Base-by-base conservation (phyloP, 2,113 vertebrate species). In the Steatornis caripensis region DNA sequence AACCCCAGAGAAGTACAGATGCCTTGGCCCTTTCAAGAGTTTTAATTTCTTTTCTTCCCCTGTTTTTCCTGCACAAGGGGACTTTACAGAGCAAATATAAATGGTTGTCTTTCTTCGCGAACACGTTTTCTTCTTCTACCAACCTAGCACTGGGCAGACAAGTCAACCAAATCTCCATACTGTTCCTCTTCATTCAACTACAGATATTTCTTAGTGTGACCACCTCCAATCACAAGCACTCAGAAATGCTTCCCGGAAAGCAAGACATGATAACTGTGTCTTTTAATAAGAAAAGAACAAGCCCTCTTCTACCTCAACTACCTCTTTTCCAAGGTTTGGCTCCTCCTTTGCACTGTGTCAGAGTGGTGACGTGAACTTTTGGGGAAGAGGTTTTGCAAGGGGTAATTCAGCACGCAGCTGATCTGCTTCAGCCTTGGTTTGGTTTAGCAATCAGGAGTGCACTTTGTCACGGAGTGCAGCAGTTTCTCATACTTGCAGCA, bases 361-460 rank as follows among this genome's bases (percentile, higher is more conserved):
- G 20, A 60, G 6, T 1, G 1, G 27, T 15, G n/a, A 70, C 0
- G 0, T 34, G 32, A 83, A 48, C 32, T 48, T 46, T 11, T 16
- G n/a, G 57, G 37, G 22, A 53, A 46, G 57, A 76, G 6, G 34
- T 32, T 66, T 78, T 51, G 37, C 49, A 15, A 11, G 14, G 27
- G 26, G 39, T 60, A 34, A 48, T 6, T 36, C 18, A 17, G 87
- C 8, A 4, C 64, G 14, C 2, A 1, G 49, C 34, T 27, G 62
- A 7, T 22, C 26, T 36, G 37, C 45, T 46, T 46, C 51, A 45
- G 37, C 46, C n/a, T 36, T 26, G 30, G 30, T 22, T 54, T 69
- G 46, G n/a, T 43, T 48, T 39, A 26, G 48, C 12, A 15, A 24
- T 27, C 69, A 46, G 39, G 45, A 65, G 30, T 2, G 18, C 30